Percentiles rank a stretch among this genome's conserved stretches.
Conservation (phyloP, 2,888 invertebrate species). For the Micoletzkya japonica region DNA sequence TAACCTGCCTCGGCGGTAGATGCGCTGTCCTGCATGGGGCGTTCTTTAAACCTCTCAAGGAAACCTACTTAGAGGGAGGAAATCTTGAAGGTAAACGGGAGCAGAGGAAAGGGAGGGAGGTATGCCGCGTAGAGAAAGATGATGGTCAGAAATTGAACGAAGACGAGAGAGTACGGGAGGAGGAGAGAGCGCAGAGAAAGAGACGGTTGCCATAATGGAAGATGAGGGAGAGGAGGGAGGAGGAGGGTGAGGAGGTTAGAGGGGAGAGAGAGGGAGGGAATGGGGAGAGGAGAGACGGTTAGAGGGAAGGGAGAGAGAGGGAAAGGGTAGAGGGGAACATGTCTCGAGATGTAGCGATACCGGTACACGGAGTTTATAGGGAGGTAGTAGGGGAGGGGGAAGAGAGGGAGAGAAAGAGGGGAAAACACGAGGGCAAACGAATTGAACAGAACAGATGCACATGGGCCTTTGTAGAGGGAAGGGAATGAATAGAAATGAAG, state of each 20-base stretch:
- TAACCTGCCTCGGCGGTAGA: no score
- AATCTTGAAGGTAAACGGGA: no score
- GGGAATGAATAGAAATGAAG: background rate
- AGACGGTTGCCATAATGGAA: background rate
- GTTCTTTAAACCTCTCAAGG: no score
- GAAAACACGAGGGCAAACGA: background rate
- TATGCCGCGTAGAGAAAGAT: no score
- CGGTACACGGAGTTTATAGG: background rate
- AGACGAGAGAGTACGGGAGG: background rate
- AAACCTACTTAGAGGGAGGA: no score
- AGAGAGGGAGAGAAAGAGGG: background rate
- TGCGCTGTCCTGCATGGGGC: no score
- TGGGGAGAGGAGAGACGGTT: background rate
- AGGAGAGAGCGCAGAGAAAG: background rate
- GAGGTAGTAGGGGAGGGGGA: background rate
- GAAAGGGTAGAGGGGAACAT: background rate
- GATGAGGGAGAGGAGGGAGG: background rate
- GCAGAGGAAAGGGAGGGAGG: no score
- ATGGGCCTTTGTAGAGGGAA: background rate
- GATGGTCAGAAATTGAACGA: no score
- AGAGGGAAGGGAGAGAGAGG: background rate
- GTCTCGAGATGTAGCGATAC: background rate
- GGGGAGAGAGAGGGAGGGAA: background rate
- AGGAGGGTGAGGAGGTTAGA: background rate
- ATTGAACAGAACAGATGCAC: background rate